Conservation (phyloP, 2,113 vertebrate genomes). For the Calyptommatus sinebrachiatus region DNA sequence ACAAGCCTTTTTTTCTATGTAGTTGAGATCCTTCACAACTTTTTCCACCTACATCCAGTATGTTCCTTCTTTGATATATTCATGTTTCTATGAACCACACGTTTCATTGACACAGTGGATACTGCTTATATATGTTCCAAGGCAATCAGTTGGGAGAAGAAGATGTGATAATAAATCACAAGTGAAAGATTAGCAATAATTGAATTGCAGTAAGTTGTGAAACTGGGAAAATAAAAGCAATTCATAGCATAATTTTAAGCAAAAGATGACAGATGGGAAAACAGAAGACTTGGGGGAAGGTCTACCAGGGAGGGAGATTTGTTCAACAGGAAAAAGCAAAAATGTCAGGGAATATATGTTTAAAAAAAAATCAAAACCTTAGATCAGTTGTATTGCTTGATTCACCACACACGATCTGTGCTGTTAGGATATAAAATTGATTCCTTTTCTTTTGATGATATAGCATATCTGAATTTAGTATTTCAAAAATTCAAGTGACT, state of each 20-base stretch:
- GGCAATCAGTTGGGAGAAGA: not conserved
- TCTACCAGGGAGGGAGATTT: not conserved
- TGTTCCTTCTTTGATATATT: not conserved
- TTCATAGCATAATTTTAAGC: constrained; percentile 29
- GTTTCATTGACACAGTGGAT: not conserved
- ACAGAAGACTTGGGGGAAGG: constrained; percentile 20
- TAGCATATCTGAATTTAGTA: not conserved
- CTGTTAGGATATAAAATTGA: constrained; percentile 25
- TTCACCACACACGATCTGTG: constrained; percentile 20
- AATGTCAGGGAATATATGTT: not conserved
- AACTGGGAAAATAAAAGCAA: constrained; percentile 32
- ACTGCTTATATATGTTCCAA: not conserved
- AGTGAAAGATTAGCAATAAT: constrained; percentile 30
- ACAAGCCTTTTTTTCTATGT: not conserved
- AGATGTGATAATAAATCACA: not conserved
- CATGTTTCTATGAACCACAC: not conserved
- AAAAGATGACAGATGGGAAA: constrained; percentile 41
- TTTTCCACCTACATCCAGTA: not conserved
- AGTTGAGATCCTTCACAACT: not conserved
- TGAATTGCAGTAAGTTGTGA: constrained; percentile 12
- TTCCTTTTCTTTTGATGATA: not conserved
- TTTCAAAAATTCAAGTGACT: not conserved
- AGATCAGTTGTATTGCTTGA: not conserved
- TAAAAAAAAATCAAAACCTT: constrained; percentile 2
- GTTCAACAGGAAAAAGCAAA: constrained; percentile 24